A percentile compares a stretch with the other conserved stretches of the same genome.
phyloP scores from a whole-genome alignment of 2,113 vertebrate species.

The Lichenostomus cassidix region DNA sequence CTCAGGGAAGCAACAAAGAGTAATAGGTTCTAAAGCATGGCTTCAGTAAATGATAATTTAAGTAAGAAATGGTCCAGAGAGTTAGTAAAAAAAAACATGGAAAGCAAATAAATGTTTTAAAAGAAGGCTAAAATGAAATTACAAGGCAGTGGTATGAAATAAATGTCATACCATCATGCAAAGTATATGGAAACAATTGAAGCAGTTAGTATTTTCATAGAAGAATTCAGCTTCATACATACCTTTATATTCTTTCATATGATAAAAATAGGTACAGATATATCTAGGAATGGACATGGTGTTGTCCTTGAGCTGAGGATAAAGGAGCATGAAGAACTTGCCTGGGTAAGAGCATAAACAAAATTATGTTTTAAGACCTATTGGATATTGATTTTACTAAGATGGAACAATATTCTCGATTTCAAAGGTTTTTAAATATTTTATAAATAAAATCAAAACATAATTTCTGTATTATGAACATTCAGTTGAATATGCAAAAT shows the following conservation, averaged over 20 bases:
- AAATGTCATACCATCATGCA: background rate
- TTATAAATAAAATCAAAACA: background rate
- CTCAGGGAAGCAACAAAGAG: background rate
- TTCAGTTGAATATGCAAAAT: background rate
- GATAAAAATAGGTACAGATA: background rate
- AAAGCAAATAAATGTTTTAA: constrained; percentile 6
- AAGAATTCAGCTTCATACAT: background rate
- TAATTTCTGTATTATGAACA: background rate
- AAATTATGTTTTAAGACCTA: background rate
- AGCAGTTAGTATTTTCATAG: background rate
- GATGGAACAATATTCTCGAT: background rate
- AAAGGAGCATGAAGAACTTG: background rate
- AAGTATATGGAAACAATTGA: background rate
- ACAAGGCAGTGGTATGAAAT: constrained; percentile 1
- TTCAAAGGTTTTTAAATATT: background rate
- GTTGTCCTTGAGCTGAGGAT: background rate
- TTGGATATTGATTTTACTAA: background rate
- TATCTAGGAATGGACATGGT: background rate
- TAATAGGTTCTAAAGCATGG: background rate
- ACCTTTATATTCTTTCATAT: background rate
- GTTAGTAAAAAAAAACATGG: background rate
- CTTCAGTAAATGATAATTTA: constrained; percentile 16
- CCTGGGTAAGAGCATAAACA: background rate
- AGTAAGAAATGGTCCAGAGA: constrained; percentile 14
- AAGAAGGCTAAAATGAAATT: constrained; percentile 20